Base-by-base conservation (phyloP, 2,113 vertebrate species). In the Dasypus novemcinctus region DNA sequence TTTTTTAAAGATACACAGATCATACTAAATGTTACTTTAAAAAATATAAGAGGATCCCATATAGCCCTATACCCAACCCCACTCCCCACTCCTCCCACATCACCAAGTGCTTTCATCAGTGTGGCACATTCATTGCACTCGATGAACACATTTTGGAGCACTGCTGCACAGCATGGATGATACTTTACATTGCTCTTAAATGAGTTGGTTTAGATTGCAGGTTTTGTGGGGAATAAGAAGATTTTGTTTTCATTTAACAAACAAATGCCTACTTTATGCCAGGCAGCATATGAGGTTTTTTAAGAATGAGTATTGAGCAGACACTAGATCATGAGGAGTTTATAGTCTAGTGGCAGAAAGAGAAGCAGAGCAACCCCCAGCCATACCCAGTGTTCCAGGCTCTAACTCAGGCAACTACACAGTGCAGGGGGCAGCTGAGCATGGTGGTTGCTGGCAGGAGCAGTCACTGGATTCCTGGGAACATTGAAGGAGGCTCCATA, bases 161-260 rank as follows among this genome's bases (percentile, higher is more conserved):
- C n/a, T n/a, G n/a, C n/a, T n/a, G n/a, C n/a, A n/a, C n/a, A n/a
- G n/a, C n/a, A n/a, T n/a, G n/a, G n/a, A n/a, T n/a, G n/a, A n/a
- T n/a, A n/a, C n/a, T n/a, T n/a, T n/a, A n/a, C 61, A 36, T 7
- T 82, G 31, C 43, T 76, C n/a, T 80, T 76, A 59, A 76, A 78
- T 72, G 61, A 74, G 29, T 46, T 68, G 17, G 29, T 59, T 90
- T 31, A 68, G 54, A 76, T 31, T 12, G n/a, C 38, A 29, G 23
- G 1, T 17, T 93, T 41, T 68, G 29, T 33, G 46, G 66, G 38
- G 80, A 92, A 85, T 57, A 57, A 72, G 25, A 78, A 82, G 46
- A 23, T 11, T 36, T 46, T 61, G 71, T 49, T 66, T 87, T 87
- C 68, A 76, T 57, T 64, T 75, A 87, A 89, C 17, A 86, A 79